Conservation (phyloP, 1,140 invertebrate species). For the Pseudomyrmex sp. region DNA sequence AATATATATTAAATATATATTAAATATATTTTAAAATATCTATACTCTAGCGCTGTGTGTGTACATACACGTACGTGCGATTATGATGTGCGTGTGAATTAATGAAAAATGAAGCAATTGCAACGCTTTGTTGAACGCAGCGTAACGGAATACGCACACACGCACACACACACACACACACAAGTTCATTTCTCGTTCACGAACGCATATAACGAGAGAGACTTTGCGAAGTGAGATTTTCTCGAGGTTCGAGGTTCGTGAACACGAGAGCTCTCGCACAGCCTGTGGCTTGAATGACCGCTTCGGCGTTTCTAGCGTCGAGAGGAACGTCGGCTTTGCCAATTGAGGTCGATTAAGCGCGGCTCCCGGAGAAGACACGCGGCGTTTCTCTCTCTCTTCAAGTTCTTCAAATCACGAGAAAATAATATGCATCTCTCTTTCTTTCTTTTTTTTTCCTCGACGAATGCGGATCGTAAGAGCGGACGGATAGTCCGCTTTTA, state of each 20-base stretch:
- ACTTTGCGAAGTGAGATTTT: conserved; percentile 31
- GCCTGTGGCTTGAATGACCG: conserved; percentile 2
- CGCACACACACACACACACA: too few relatives aligned
- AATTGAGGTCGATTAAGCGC: conserved; percentile 51
- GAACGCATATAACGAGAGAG: not conserved
- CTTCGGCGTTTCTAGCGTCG: not conserved
- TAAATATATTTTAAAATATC: not conserved
- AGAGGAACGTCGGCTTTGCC: conserved; percentile 28
- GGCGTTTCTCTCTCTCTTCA: conserved; percentile 22
- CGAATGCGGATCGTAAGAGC: too few relatives aligned
- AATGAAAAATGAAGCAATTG: not conserved
- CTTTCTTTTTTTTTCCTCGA: too few relatives aligned
- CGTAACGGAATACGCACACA: too few relatives aligned
- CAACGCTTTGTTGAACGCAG: not conserved
- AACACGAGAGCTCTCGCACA: not conserved
- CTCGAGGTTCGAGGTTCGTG: conserved; percentile 22
- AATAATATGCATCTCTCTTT: too few relatives aligned
- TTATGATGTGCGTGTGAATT: not conserved
- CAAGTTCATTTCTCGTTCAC: not conserved
- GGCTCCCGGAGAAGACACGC: conserved; percentile 28
- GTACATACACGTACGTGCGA: not conserved
- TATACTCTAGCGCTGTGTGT: too few relatives aligned
- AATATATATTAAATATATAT: not conserved
- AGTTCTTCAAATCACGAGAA: too few relatives aligned
- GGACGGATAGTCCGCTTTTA: too few relatives aligned